Evolutionary conservation across 2,888 invertebrate genomes (phyloP).

Genomic region (Lottia scabra): DNA sequence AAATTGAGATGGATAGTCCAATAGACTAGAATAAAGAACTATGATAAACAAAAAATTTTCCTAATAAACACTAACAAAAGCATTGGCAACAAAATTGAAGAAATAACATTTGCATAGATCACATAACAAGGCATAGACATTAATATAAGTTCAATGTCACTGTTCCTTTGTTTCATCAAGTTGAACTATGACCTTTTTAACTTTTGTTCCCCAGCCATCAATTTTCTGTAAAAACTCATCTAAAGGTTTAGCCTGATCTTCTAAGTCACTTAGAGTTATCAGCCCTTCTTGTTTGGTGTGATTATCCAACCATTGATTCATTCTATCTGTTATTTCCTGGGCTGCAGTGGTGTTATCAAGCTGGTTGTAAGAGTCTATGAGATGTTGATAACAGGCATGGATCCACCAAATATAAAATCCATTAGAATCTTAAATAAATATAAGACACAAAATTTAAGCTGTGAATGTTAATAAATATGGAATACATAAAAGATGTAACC

Average conservation of each 20-base stretch:
- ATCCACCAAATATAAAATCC: conserved; percentile 61
- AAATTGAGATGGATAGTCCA: not conserved
- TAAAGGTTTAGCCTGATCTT: conserved; percentile 37
- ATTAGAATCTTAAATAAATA: conserved; percentile 41
- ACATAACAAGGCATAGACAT: no score
- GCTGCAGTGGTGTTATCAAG: conserved; percentile 34
- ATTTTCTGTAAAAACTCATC: conserved; percentile 46
- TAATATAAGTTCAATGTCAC: no score
- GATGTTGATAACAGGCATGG: conserved; percentile 51
- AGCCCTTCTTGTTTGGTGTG: conserved; percentile 44
- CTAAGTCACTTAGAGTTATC: conserved; percentile 39
- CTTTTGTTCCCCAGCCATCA: conserved; percentile 48
- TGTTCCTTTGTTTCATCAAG: no score
- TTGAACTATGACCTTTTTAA: conserved; percentile 33
- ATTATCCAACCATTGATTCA: conserved; percentile 55
- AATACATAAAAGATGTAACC: no score
- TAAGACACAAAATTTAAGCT: not conserved
- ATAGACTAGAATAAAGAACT: not conserved
- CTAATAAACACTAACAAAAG: not conserved
- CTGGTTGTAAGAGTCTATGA: conserved; percentile 29
- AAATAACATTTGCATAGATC: not conserved
- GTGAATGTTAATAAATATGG: no score
- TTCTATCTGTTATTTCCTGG: conserved; percentile 43
- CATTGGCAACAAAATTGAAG: not conserved
- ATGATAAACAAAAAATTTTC: not conserved